These are phyloP conservation scores for Perdita meconis DNA, from an alignment of 2,888 invertebrate genomes.

Conservation along the genomic window DNA sequence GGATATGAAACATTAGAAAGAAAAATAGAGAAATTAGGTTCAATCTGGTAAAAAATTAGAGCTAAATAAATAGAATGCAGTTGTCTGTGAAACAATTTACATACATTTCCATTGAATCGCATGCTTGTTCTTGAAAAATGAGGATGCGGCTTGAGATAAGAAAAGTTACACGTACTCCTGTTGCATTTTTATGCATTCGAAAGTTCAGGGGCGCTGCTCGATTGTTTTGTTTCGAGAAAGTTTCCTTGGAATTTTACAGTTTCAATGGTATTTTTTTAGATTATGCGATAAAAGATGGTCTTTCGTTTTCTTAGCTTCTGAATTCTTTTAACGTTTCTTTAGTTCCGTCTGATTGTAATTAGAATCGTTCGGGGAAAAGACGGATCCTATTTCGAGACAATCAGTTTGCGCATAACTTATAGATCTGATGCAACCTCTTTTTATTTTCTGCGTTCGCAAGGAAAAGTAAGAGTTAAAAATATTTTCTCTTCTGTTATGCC, in stretches of 20 bases:
- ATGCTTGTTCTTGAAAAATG: not conserved
- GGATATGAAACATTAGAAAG: not conserved
- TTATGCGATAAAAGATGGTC: no score
- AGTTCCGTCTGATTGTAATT: no score
- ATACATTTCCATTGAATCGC: slow-evolving; percentile 21
- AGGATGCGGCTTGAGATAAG: slow-evolving; percentile 37
- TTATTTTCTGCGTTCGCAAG: not conserved
- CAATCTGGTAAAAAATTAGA: not conserved
- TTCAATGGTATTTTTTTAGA: no score
- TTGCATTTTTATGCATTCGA: slow-evolving; percentile 42
- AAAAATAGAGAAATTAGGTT: not conserved
- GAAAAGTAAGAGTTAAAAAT: not conserved
- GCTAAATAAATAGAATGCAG: not conserved
- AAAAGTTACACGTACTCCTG: slow-evolving; percentile 22
- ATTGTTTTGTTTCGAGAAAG: slow-evolving; percentile 22
- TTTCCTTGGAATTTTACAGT: not conserved
- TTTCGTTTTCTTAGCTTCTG: no score
- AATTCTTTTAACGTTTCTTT: no score
- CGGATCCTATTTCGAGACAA: no score
- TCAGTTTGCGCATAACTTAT: not conserved
- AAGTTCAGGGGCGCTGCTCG: slow-evolving; percentile 36
- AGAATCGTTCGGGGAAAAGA: no score
- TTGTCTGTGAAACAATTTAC: not conserved
- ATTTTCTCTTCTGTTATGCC: slow-evolving; percentile 16
- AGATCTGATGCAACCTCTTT: not conserved